These are phyloP conservation scores for Lasioglossum malachurum DNA, from an alignment of 2,888 invertebrate species.

Conservation along the genomic window DNA sequence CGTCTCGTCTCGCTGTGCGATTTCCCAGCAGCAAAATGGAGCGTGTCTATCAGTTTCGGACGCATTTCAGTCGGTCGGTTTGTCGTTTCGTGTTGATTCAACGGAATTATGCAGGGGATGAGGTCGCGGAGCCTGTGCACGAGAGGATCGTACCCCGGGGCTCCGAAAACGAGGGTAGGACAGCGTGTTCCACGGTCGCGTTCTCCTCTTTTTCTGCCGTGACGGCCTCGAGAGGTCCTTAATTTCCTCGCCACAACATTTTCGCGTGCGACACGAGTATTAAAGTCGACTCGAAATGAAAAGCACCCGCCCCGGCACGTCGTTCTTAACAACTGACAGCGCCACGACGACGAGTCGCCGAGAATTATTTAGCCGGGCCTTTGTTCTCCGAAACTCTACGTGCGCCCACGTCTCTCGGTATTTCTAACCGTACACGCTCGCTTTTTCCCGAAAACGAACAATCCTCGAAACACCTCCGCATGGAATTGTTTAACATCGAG, in stretches of 20 bases:
- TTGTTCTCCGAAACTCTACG: constrained; percentile 22
- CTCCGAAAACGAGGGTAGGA: constrained; percentile 56
- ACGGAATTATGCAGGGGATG: background rate
- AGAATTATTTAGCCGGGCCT: constrained; percentile 61
- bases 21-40: background rate
- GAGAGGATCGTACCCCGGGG: constrained; percentile 42
- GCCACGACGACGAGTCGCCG: constrained; percentile 40
- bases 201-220: constrained; percentile 58
- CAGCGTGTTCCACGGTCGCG: constrained; percentile 41
- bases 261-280: constrained; percentile 75
- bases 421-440: background rate
- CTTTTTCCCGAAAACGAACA: background rate
- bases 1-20: background rate
- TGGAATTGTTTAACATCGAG: background rate
- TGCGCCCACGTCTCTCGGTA: background rate
- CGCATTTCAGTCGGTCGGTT: background rate
- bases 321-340: constrained; percentile 57
- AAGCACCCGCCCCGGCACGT: constrained; percentile 61
- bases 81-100: constrained; percentile 1
- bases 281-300: constrained; percentile 67
- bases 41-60: background rate
- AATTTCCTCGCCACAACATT: constrained; percentile 71
- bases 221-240: constrained; percentile 71
- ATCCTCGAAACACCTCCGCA: background rate
- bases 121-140: constrained; percentile 31